Percentiles rank a stretch among this genome's conserved stretches.
Evolutionary conservation across 1,140 invertebrate species (phyloP).

Genomic region (Parasteatoda tepidariorum): DNA sequence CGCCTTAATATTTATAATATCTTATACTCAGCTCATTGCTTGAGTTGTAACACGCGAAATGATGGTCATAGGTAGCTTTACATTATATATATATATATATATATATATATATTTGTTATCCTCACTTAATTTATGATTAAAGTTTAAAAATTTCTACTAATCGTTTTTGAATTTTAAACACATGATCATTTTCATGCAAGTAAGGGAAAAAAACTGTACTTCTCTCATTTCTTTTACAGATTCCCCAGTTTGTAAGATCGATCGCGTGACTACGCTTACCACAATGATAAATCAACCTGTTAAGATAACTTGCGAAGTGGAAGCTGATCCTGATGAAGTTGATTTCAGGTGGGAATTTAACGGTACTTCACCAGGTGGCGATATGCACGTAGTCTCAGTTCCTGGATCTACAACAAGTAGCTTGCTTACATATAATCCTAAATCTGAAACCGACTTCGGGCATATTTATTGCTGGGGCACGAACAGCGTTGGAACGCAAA

Average conservation of each 20-base stretch:
- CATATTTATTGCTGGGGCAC: slow-evolving; percentile 86
- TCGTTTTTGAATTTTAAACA: too few relatives aligned
- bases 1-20: too few relatives aligned
- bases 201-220: too few relatives aligned
- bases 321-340: slow-evolving; percentile 64
- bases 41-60: too few relatives aligned
- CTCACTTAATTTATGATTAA: too few relatives aligned
- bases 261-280: slow-evolving; percentile 59
- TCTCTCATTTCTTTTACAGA: slow-evolving; percentile 51
- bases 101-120: too few relatives aligned
- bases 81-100: too few relatives aligned
- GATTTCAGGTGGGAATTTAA: slow-evolving; percentile 63
- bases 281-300: slow-evolving; percentile 62
- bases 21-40: too few relatives aligned
- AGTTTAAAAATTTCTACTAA: too few relatives aligned
- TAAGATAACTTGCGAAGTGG: slow-evolving; percentile 64
- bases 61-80: too few relatives aligned
- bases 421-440: slow-evolving; percentile 74
- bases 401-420: slow-evolving; percentile 72
- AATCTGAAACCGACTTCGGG: slow-evolving; percentile 78
- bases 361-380: slow-evolving; percentile 43
- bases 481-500: slow-evolving; percentile 81
- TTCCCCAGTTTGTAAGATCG: slow-evolving; percentile 63
- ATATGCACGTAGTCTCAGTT: slow-evolving; percentile 67
- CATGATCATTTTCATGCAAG: too few relatives aligned